Evolutionary conservation across 1,140 invertebrate species (phyloP), one percentile per base, ranked within the genome.

Genomic region (Myzus persicae): DNA sequence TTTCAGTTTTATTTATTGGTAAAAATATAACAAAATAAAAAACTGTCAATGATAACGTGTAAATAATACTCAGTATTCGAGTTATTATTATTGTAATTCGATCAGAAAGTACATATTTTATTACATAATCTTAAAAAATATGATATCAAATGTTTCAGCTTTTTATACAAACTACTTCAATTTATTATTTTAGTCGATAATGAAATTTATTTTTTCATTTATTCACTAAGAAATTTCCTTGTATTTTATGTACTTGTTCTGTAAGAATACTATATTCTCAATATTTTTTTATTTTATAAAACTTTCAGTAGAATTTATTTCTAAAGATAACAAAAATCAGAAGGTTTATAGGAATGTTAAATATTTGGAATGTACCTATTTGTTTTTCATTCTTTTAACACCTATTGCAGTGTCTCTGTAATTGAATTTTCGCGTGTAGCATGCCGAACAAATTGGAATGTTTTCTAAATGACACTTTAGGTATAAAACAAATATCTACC

Each of bases 371-470:
- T 84, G 38, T 24, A n/a, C 59, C 59, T 67, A 40, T 42, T 84
- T 84, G 20, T 84, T 84, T 82, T 84, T 84, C 81, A 24, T 84
- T 40, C 36, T 84, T 40, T 84, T 40, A 84, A 81, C 76, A 81
- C 76, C n/a, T 36, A 81, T 81, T 81, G 91, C 40, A 42, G 94
- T 26, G 76, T 82, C 59, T 36, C 24, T 24, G 82, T 84, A 40
- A 84, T 84, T 84, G 82, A 84, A 84, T 42, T 38, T 84, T 84
- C 40, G 40, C 82, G 82, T 84, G 38, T 42, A 38, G 82, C 24
- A 84, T 42, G 82, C 82, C 8, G 9, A 84, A 84, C 40, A 42
- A 84, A 84, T 38, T 84, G 82, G 40, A 84, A 84, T 84, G 82
- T 84, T 84, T 42, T 84, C 40, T 84, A 40, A 84, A 84, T 84